Evolutionary conservation across 2,113 vertebrate species (phyloP).

Genomic region (Antennarius striatus): DNA sequence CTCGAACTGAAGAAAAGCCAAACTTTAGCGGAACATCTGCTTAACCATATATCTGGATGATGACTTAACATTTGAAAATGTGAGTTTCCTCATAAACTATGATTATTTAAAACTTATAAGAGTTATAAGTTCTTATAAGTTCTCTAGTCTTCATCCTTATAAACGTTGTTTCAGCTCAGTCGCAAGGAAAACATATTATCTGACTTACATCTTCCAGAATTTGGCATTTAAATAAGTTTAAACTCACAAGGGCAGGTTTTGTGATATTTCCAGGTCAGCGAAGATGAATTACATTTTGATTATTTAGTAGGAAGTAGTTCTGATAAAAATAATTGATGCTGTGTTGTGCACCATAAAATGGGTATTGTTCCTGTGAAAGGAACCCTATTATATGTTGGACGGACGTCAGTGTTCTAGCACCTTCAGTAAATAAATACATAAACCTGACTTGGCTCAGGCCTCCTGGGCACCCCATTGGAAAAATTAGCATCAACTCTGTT

Average conservation of each 20-base stretch:
- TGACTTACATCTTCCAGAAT: not conserved
- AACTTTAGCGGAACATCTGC: too few relatives aligned
- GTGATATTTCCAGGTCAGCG: too few relatives aligned
- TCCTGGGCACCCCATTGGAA: too few relatives aligned
- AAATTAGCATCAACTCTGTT: too few relatives aligned
- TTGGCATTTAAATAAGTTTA: not conserved
- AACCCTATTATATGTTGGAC: not conserved
- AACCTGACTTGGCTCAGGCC: too few relatives aligned
- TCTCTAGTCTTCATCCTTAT: conserved; percentile 14
- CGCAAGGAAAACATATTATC: conserved; percentile 22
- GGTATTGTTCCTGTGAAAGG: not conserved
- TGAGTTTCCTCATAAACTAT: conserved; percentile 11
- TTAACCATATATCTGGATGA: conserved; percentile 16
- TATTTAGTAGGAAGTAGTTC: not conserved
- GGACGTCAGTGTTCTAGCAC: too few relatives aligned
- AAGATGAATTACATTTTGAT: not conserved
- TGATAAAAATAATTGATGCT: not conserved
- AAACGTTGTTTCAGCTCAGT: conserved; percentile 12
- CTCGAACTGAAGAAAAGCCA: too few relatives aligned
- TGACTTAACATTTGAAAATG: conserved; percentile 28
- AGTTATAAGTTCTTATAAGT: too few relatives aligned
- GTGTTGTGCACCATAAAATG: not conserved
- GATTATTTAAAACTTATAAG: conserved; percentile 31
- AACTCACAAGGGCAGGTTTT: conserved; percentile 5
- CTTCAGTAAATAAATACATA: too few relatives aligned